phyloP scores from a whole-genome alignment of 1,140 invertebrate species.

The Aphaenogaster floridana region DNA sequence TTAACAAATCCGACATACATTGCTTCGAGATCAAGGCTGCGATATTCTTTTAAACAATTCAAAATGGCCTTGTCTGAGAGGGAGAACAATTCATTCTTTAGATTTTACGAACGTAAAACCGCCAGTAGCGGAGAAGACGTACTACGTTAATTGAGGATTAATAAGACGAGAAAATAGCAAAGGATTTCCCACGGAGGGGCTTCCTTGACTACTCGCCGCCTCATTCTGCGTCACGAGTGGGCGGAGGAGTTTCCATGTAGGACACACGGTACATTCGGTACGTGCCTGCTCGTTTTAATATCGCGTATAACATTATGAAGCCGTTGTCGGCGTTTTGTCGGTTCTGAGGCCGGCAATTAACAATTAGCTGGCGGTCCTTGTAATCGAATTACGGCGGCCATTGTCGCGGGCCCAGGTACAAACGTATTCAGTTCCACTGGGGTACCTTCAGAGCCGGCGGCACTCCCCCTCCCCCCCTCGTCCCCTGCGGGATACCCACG shows the following conservation, averaged over 20 bases:
- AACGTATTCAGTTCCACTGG: constrained; percentile 85
- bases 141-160: constrained; percentile 24
- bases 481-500: constrained; percentile 44
- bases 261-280: constrained; percentile 68
- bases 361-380: constrained; percentile 87
- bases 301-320: constrained; percentile 78
- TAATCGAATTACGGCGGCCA: constrained; percentile 86
- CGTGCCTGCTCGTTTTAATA: constrained; percentile 78
- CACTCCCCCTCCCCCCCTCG: constrained; percentile 66
- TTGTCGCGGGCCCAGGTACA: constrained; percentile 86
- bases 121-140: background rate
- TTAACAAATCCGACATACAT: background rate
- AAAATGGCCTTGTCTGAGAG: background rate
- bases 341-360: constrained; percentile 85
- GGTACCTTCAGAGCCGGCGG: constrained; percentile 59
- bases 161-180: constrained; percentile 37
- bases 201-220: constrained; percentile 29
- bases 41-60: background rate
- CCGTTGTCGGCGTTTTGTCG: constrained; percentile 84
- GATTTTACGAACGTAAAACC: background rate
- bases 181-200: constrained; percentile 67
- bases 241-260: constrained; percentile 65
- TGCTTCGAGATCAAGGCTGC: background rate
- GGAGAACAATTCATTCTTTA: background rate
- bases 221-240: constrained; percentile 46